phyloP scores from a whole-genome alignment of 2,113 vertebrate species.

The Gopherus flavomarginatus region DNA sequence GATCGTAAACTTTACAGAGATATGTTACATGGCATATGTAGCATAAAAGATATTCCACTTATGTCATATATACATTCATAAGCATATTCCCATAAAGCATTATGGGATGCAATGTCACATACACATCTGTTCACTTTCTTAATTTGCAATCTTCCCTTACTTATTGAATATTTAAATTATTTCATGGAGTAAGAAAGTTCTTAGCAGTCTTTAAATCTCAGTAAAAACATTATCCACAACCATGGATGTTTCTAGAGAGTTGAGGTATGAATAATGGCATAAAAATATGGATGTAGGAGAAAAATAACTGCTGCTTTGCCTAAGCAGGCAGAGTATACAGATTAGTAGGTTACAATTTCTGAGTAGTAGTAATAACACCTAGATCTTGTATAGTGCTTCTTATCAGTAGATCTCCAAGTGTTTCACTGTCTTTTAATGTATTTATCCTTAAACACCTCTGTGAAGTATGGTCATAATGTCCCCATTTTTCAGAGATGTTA shows the following conservation, averaged over 20 bases:
- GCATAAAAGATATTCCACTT: no score
- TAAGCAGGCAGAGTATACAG: neutral
- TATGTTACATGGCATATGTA: no score
- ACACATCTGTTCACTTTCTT: constrained; percentile 6
- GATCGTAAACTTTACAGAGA: no score
- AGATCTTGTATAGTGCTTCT: neutral
- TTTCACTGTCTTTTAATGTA: neutral
- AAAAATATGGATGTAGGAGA: neutral
- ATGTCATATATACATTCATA: no score
- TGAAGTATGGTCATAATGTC: neutral
- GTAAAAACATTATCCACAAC: neutral
- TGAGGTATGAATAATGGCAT: neutral
- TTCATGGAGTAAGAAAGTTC: neutral
- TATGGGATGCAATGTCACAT: neutral
- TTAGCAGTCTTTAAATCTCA: neutral
- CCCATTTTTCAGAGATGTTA: neutral
- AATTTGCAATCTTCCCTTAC: constrained; percentile 10
- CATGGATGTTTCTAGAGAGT: neutral
- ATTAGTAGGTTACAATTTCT: neutral
- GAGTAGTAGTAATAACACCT: neutral
- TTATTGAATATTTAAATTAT: constrained; percentile 28
- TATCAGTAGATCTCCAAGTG: neutral
- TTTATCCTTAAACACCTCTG: neutral
- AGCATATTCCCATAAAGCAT: no score
- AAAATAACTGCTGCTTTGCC: neutral